Evolutionary conservation across 1,140 invertebrate species (phyloP).

Genomic region (roundworm (Caenorhabditis elegans)): WBcel235 BX284604.4:1096001-1096500

Average conservation of each 20-base stretch:
- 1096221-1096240: neutral
- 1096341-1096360: neutral
- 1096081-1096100: neutral
- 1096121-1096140: neutral
- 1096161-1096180: neutral
- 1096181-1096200: neutral
- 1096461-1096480: conserved; percentile 27
- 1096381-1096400: neutral
- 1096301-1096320: conserved; percentile 3
- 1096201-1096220: neutral
- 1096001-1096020: too few relatives aligned
- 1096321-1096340: conserved; percentile 9
- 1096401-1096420: neutral
- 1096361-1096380: neutral
- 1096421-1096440: neutral
- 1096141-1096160: too few relatives aligned
- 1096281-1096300: neutral
- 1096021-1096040: too few relatives aligned
- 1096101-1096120: neutral
- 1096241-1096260: neutral
- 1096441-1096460: neutral
- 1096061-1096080: too few relatives aligned
- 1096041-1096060: too few relatives aligned
- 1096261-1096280: conserved; percentile 17
- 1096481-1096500: conserved; percentile 16